Conservation (phyloP, 2,113 vertebrate genomes). For the Crocuta crocuta region DNA sequence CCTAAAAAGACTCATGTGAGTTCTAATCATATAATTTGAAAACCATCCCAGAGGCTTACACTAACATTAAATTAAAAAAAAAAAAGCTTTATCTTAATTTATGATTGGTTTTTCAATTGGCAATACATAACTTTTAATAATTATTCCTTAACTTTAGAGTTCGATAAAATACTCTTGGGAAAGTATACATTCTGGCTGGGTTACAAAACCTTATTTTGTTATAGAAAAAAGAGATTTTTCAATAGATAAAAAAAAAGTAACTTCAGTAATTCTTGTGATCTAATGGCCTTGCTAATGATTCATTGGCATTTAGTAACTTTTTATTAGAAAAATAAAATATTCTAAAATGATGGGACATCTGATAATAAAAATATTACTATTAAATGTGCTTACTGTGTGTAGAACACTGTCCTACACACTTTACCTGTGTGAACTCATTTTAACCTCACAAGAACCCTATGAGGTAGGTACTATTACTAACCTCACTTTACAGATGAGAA, state of each 20-base stretch:
- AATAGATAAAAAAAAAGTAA: not conserved
- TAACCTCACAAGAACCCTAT: not conserved
- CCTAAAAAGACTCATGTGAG: not conserved
- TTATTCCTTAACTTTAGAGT: not conserved
- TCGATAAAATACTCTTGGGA: not conserved
- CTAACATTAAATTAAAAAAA: not conserved
- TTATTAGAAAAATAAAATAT: not conserved
- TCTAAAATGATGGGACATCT: not conserved
- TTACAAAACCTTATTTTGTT: not conserved
- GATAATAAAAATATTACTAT: not conserved
- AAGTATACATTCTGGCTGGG: not conserved
- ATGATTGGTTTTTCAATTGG: not conserved
- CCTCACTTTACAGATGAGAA: slow-evolving; percentile 3
- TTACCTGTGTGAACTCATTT: not conserved
- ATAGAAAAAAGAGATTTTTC: not conserved
- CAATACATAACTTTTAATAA: not conserved
- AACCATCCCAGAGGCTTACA: not conserved
- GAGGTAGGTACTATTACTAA: not conserved
- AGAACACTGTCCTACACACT: not conserved
- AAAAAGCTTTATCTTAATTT: slow-evolving; percentile 23
- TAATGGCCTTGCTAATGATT: not conserved
- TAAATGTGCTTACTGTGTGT: not conserved
- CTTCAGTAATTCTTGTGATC: not conserved
- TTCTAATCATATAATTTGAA: not conserved
- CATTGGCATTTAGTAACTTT: not conserved